These are phyloP conservation scores for Ormia ochracea DNA, from an alignment of 2,888 invertebrate species.

Conservation along the genomic window DNA sequence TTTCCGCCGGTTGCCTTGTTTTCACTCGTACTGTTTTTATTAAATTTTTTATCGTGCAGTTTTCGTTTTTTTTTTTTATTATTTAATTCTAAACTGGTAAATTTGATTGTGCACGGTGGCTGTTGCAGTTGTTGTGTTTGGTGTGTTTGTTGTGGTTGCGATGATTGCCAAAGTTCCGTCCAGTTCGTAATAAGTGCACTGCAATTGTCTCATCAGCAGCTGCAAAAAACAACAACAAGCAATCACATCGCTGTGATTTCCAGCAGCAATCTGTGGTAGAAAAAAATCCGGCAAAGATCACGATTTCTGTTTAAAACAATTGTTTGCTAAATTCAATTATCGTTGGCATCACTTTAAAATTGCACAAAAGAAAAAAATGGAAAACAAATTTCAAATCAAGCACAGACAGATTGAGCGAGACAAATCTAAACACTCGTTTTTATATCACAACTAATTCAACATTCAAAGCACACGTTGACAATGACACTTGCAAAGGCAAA, in stretches of 20 bases:
- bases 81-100: slow-evolving; percentile 38
- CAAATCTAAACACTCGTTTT: slow-evolving; percentile 11
- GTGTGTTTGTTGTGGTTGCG: too few species aligned
- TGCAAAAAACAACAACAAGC: neutral
- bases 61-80: too few species aligned
- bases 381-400: slow-evolving; percentile 11
- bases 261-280: slow-evolving; percentile 38
- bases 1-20: slow-evolving; percentile 46
- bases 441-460: slow-evolving; percentile 46
- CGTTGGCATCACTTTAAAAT: slow-evolving; percentile 59
- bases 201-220: slow-evolving; percentile 41
- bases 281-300: slow-evolving; percentile 55
- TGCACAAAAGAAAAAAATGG: neutral
- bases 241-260: slow-evolving; percentile 52
- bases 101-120: slow-evolving; percentile 37
- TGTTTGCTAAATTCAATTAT: slow-evolving; percentile 62
- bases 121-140: slow-evolving; percentile 1
- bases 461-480: slow-evolving; percentile 61
- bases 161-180: slow-evolving; percentile 13
- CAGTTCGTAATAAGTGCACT: slow-evolving; percentile 47
- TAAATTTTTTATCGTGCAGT: slow-evolving; percentile 38
- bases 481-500: slow-evolving; percentile 60
- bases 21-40: slow-evolving; percentile 11
- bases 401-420: slow-evolving; percentile 15
- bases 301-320: slow-evolving; percentile 62